A percentile compares a stretch with the other conserved stretches of the same genome.
Conservation (phyloP, 2,797 vertebrate species). For the Ibycter americanus region DNA sequence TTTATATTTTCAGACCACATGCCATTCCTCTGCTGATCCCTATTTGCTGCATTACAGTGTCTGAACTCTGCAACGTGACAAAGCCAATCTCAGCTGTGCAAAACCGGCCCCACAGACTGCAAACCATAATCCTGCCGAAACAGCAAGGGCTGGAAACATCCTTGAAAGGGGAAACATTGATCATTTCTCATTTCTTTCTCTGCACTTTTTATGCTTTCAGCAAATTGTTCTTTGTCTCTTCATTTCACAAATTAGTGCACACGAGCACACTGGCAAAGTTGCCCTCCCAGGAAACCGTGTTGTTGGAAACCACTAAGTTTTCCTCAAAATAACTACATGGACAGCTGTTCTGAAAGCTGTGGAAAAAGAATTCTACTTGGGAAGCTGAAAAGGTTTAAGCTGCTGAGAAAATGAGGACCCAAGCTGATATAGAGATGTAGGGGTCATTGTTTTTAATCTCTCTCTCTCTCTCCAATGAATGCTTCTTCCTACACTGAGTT, state of each 20-base stretch:
- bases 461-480: background rate
- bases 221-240: background rate
- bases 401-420: constrained; percentile 49
- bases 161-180: background rate
- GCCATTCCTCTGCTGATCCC: background rate
- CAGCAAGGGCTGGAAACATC: background rate
- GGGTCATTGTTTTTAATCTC: constrained; percentile 51
- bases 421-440: constrained; percentile 16
- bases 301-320: background rate
- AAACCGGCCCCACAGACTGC: background rate
- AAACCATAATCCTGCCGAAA: background rate
- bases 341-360: background rate
- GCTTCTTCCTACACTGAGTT: constrained; percentile 26
- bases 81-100: background rate
- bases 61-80: background rate
- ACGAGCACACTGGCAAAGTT: background rate
- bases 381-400: background rate
- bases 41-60: background rate
- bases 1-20: background rate
- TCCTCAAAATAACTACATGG: background rate
- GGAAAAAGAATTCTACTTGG: background rate
- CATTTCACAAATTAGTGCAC: background rate
- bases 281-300: background rate
- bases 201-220: background rate
- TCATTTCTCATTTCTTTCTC: background rate